Evolutionary conservation across 1,140 invertebrate species (phyloP).

Genomic region (Melitaea cinxia): DNA sequence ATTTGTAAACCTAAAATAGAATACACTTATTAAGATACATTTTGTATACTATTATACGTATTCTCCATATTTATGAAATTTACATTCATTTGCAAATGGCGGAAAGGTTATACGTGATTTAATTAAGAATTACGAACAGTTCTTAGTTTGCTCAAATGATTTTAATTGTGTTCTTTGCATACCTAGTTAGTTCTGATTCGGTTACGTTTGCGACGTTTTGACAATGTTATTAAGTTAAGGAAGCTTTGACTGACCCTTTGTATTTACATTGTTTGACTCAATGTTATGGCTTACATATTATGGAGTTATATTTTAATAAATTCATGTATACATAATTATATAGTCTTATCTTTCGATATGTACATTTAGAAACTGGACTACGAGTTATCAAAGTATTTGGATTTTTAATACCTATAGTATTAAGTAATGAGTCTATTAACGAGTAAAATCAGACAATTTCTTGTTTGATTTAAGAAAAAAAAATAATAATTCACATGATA

Average conservation of each 20-base stretch:
- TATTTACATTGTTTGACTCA: conserved; percentile 23
- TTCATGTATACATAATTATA: neutral
- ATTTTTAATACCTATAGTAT: too few relatives aligned
- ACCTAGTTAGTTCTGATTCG: conserved; percentile 34
- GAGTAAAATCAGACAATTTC: too few relatives aligned
- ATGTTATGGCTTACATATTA: conserved; percentile 6
- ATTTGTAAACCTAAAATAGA: too few relatives aligned
- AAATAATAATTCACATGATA: too few relatives aligned
- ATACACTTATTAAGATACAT: too few relatives aligned
- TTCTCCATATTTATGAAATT: too few relatives aligned
- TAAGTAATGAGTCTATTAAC: too few relatives aligned
- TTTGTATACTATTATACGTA: too few relatives aligned
- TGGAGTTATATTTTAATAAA: neutral
- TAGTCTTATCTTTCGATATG: too few relatives aligned
- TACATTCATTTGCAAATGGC: neutral
- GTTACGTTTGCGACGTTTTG: conserved; percentile 33
- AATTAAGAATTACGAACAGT: conserved; percentile 12
- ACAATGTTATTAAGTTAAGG: conserved; percentile 35
- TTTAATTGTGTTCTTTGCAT: conserved; percentile 25
- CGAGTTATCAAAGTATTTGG: too few relatives aligned
- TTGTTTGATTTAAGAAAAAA: too few relatives aligned
- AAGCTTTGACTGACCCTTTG: conserved; percentile 34
- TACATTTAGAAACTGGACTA: too few relatives aligned
- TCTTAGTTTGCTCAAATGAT: conserved; percentile 20
- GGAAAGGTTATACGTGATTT: neutral